Evolutionary conservation across 1,140 invertebrate genomes (phyloP), one percentile per base, ranked within the genome.

Genomic region (Dryas iulia): DNA sequence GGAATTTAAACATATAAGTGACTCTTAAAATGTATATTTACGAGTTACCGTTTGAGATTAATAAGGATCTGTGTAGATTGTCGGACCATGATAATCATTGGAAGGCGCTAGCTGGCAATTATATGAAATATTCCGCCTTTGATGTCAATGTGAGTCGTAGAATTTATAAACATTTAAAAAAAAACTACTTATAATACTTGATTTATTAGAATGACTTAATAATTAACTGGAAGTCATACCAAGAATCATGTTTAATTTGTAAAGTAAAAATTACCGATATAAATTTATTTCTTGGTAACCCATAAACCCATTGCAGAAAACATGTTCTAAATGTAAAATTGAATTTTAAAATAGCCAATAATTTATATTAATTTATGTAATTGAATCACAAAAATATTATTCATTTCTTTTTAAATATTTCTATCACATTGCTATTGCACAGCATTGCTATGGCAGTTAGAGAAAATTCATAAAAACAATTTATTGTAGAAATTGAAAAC

Each of bases 41-140:
- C 77, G 91, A 97, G 47, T 83, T 98, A 59, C 96, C 96, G 6
- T 95, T 94, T 78, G 77, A 91, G 21, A 93, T 94, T 76, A 93
- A 95, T 64, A 93, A 93, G 62, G 93, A 95, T 77, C 81, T 98
- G 18, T 97, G 96, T 81, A 92, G 94, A 79, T 93, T 97, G 76
- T 88, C 98, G 47, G 97, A 98, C 87, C 90, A 94, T 54, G 94
- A 96, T 80, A 93, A 96, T 69, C 93, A 94, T 76, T 98, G 97
- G 97, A 94, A 95, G 82, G 94, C 95, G 78, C 84, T 98, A 71
- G 95, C 95, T 74, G 91, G 86, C 0, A 76, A 79, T 52, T 78
- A 91, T 28, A 94, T 94, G 86, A 84, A 92, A 64, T 94, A 93
- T 71, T 86, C 91, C 28, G 79, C 91, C 7, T 86, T 88, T 23